Conservation (phyloP, 2,888 invertebrate genomes). For the Meteorus cinctellus region DNA sequence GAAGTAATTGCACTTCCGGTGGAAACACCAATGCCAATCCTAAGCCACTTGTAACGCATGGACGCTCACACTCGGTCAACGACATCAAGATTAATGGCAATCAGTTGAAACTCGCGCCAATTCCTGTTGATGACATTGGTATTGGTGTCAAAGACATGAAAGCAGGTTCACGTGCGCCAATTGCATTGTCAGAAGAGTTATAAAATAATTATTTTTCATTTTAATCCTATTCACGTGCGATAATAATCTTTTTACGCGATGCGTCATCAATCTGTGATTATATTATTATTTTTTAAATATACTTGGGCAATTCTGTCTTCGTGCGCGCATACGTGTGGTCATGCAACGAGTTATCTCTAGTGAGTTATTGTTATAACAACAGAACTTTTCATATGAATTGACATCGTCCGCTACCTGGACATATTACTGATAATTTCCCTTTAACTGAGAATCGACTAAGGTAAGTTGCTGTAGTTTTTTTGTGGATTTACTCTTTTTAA, state of each 20-base stretch:
- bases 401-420: background rate
- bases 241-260: background rate
- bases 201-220: slow-evolving; percentile 50
- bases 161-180: slow-evolving; percentile 68
- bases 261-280: slow-evolving; percentile 41
- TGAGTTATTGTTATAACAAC: slow-evolving; percentile 20
- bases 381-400: slow-evolving; percentile 1
- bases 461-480: background rate
- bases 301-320: slow-evolving; percentile 10
- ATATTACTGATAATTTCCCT: background rate
- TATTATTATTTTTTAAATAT: slow-evolving; percentile 30
- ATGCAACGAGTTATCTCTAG: slow-evolving; percentile 45
- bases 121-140: slow-evolving; percentile 80
- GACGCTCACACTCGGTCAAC: slow-evolving; percentile 82
- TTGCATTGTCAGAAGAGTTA: slow-evolving; percentile 69
- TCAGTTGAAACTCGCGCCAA: slow-evolving; percentile 80
- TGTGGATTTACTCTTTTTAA: background rate
- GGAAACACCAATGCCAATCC: slow-evolving; percentile 65
- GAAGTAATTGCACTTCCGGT: slow-evolving; percentile 47
- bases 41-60: slow-evolving; percentile 77
- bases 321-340: background rate
- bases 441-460: background rate
- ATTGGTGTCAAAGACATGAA: slow-evolving; percentile 70
- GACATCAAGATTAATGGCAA: slow-evolving; percentile 86
- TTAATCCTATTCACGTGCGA: background rate